These are phyloP conservation scores for Chiroxiphia lanceolata DNA, from an alignment of 2,797 vertebrate species.

Conservation along the genomic window DNA sequence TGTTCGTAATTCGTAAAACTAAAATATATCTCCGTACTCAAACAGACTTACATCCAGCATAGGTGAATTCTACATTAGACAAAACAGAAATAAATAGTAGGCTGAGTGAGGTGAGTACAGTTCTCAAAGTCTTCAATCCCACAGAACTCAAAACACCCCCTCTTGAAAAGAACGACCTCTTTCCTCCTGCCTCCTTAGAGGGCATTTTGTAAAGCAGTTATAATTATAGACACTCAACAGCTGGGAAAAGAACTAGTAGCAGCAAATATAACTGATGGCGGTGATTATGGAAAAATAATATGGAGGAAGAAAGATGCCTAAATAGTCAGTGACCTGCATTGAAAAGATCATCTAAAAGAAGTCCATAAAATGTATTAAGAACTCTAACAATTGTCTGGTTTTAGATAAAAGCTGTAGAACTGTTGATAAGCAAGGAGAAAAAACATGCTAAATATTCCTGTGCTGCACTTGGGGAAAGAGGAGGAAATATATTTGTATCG, in stretches of 20 bases:
- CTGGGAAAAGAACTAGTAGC: conserved; percentile 26
- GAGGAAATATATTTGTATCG: background rate
- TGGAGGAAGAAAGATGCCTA: conserved; percentile 9
- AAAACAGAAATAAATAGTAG: background rate
- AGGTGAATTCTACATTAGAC: background rate
- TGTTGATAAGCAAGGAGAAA: background rate
- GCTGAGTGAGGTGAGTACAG: background rate
- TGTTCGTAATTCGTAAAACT: background rate
- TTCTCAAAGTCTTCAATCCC: background rate
- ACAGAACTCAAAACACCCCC: background rate
- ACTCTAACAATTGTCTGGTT: background rate
- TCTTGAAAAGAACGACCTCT: background rate
- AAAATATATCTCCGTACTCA: background rate
- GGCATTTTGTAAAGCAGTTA: conserved; percentile 19
- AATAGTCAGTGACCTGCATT: background rate
- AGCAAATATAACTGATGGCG: conserved; percentile 35
- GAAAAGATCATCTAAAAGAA: background rate
- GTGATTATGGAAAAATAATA: conserved; percentile 40
- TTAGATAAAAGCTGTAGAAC: background rate
- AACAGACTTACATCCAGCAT: background rate
- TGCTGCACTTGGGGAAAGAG: background rate
- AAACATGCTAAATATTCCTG: background rate
- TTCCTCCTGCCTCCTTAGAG: background rate
- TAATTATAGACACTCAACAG: conserved; percentile 56
- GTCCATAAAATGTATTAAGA: background rate